Percentiles rank a stretch among this genome's conserved stretches.
Evolutionary conservation across 1,140 invertebrate species (phyloP).

Genomic region (Drosophila punjabiensis): DNA sequence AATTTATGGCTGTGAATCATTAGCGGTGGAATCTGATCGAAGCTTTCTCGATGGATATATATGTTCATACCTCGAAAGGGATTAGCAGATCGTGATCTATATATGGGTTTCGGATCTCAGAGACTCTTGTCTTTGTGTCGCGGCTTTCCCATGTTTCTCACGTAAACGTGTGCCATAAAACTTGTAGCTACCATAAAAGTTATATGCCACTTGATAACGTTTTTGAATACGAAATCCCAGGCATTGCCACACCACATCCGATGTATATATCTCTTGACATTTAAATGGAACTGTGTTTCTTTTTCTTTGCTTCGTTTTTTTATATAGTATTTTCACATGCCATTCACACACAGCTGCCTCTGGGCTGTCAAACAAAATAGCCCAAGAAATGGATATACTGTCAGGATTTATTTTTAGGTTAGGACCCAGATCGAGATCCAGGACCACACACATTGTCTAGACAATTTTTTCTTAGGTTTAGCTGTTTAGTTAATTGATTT

Average conservation of each 20-base stretch:
- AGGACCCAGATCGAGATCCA: no score
- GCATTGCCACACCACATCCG: constrained; percentile 43
- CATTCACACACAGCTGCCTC: constrained; percentile 38
- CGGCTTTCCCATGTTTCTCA: constrained; percentile 66
- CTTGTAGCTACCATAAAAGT: constrained; percentile 75
- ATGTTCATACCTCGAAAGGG: neutral
- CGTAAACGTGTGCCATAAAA: constrained; percentile 77
- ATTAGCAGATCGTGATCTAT: constrained; percentile 29
- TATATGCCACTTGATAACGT: constrained; percentile 60
- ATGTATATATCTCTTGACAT: constrained; percentile 36
- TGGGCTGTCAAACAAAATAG: constrained; percentile 55
- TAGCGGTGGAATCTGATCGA: constrained; percentile 10
- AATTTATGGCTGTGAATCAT: constrained; percentile 42
- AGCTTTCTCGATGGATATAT: constrained; percentile 6
- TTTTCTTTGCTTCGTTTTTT: neutral
- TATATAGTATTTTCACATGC: constrained; percentile 49
- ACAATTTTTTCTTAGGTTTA: no score
- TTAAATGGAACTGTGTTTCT: constrained; percentile 53
- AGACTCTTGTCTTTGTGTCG: no score
- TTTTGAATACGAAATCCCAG: constrained; percentile 65
- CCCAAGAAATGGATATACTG: constrained; percentile 36
- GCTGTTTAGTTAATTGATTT: constrained; percentile 28
- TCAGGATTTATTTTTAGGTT: constrained; percentile 44
- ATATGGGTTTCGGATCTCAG: constrained; percentile 7
- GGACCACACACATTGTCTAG: constrained; percentile 26